phyloP scores from a whole-genome alignment of 2,113 vertebrate genomes.

The Tetraodon nigroviridis region DNA sequence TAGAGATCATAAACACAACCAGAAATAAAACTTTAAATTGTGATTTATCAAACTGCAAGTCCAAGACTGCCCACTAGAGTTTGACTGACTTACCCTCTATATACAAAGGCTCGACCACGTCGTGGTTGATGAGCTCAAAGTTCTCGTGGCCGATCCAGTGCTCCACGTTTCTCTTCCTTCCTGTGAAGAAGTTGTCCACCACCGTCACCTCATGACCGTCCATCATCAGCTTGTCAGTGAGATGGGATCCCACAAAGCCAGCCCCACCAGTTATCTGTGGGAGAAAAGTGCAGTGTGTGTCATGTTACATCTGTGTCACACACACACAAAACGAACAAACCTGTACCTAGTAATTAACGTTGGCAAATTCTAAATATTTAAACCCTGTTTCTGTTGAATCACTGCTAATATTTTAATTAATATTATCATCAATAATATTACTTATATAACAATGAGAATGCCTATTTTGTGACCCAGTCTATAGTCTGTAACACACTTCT shows the following conservation, averaged over 20 bases:
- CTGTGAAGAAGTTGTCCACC: conserved; percentile 99
- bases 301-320: background rate
- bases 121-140: conserved; percentile 98
- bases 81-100: conserved; percentile 84
- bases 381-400: background rate
- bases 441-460: background rate
- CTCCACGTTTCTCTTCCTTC: conserved; percentile 96
- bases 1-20: background rate
- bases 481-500: background rate
- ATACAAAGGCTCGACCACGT: conserved; percentile 97
- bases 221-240: conserved; percentile 99
- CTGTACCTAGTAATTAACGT: background rate
- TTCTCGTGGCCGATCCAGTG: conserved; percentile 99
- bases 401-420: background rate
- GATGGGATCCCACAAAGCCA: conserved; percentile 96
- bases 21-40: background rate
- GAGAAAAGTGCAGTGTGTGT: background rate
- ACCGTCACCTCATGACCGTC: conserved; percentile 98
- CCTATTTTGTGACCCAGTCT: background rate
- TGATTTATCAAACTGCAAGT: too few species aligned
- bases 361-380: background rate
- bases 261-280: conserved; percentile 94
- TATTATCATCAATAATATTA: background rate
- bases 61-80: too few species aligned
- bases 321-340: background rate